These are phyloP conservation scores for Todiramphus chloris DNA, from an alignment of 2,113 vertebrate genomes.

Conservation along the genomic window DNA sequence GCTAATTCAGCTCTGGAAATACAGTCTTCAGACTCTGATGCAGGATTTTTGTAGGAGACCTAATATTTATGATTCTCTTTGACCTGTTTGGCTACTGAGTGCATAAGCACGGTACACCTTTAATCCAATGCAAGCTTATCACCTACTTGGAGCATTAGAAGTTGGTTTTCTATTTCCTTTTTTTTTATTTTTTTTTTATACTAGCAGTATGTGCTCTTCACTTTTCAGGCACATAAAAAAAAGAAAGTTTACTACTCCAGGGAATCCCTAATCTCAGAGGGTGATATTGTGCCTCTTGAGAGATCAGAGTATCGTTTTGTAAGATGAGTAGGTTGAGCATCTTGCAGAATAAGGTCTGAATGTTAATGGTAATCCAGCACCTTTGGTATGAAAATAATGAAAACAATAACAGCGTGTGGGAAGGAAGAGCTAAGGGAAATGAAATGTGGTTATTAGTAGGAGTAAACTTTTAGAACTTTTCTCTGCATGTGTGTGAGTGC, in stretches of 20 bases:
- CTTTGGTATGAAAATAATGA: not conserved
- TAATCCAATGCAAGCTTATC: not conserved
- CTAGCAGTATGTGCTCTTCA: not conserved
- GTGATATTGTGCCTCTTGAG: not conserved
- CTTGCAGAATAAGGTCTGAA: not conserved
- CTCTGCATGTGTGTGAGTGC: not conserved
- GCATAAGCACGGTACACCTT: not conserved
- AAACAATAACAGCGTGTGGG: not conserved
- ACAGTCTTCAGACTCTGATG: not conserved
- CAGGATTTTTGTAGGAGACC: not conserved
- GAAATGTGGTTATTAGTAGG: not conserved
- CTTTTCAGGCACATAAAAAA: not conserved
- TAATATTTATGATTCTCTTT: not conserved
- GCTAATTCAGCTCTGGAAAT: not conserved
- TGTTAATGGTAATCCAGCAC: not conserved
- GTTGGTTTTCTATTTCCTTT: not conserved
- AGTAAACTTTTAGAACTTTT: not conserved
- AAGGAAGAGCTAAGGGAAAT: not conserved
- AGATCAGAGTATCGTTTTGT: not conserved
- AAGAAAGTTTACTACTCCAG: not conserved
- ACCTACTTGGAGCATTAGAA: not conserved
- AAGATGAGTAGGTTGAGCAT: not conserved
- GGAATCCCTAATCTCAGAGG: not conserved
- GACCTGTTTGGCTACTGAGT: not conserved
- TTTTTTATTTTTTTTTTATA: not conserved